A percentile compares a stretch with the other conserved stretches of the same genome.
These are phyloP conservation scores for Chaenodraco wilsoni DNA, from an alignment of 2,797 vertebrate species.

Conservation along the genomic window DNA sequence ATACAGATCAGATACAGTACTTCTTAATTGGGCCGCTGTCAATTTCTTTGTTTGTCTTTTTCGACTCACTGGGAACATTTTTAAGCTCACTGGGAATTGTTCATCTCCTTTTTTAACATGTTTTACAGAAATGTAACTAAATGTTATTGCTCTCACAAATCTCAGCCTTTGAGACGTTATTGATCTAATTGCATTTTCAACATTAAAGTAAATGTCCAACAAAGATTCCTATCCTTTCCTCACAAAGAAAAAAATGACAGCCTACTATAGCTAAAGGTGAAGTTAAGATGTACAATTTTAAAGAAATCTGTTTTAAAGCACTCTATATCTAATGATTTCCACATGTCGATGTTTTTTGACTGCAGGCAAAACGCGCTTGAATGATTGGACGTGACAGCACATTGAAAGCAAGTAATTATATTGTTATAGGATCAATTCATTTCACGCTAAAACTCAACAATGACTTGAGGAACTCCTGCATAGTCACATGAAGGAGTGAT, in stretches of 20 bases:
- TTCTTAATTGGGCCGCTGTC: conserved; percentile 48
- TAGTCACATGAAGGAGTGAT: conserved; percentile 17
- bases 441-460: conserved; percentile 42
- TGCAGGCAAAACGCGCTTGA: conserved; percentile 50
- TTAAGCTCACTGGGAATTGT: background rate
- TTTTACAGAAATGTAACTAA: background rate
- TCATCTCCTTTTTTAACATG: background rate
- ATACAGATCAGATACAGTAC: conserved; percentile 27
- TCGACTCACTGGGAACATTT: background rate
- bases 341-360: conserved; percentile 35
- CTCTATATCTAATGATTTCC: conserved; percentile 8
- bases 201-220: background rate
- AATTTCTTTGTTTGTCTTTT: conserved; percentile 14
- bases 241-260: background rate
- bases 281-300: background rate
- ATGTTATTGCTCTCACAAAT: background rate
- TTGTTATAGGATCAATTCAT: conserved; percentile 70
- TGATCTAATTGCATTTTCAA: background rate
- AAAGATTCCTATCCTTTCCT: background rate
- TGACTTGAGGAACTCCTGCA: conserved; percentile 38
- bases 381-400: conserved; percentile 78
- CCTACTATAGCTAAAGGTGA: background rate
- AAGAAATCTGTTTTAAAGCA: background rate
- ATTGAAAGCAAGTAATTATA: conserved; percentile 71
- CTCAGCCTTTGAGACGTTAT: background rate